phyloP scores from a whole-genome alignment of 2,113 vertebrate genomes.

The Herpetotheres cachinnans region DNA sequence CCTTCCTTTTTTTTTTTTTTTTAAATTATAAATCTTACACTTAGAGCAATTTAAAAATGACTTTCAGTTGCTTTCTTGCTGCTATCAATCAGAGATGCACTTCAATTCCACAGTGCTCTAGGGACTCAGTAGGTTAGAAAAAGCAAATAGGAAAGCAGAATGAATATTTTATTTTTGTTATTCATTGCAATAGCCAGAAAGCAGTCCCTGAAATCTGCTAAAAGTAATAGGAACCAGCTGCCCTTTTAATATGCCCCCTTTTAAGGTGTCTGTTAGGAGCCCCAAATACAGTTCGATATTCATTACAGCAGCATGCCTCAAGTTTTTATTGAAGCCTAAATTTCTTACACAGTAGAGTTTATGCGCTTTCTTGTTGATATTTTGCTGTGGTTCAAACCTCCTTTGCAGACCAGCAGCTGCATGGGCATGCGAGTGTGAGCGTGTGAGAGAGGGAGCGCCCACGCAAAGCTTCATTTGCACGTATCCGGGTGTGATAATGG shows the following conservation, averaged over 20 bases:
- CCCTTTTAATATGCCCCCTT: neutral
- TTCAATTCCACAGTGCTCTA: neutral
- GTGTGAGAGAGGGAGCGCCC: neutral
- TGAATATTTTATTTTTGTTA: constrained; percentile 24
- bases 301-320: neutral
- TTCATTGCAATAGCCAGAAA: constrained; percentile 18
- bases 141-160: constrained; percentile 12
- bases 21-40: neutral
- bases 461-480: rapidly evolving
- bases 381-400: neutral
- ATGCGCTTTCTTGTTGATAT: neutral
- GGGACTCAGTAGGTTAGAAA: neutral
- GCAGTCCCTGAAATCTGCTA: constrained; percentile 12
- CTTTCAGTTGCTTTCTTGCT: neutral
- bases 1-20: neutral
- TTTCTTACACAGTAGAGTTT: neutral
- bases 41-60: neutral
- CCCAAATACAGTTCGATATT: neutral
- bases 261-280: neutral
- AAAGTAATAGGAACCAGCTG: neutral
- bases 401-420: rapidly evolving
- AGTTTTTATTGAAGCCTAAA: neutral
- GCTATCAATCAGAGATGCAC: constrained; percentile 2
- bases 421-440: neutral
- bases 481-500: rapidly evolving